phyloP scores from a whole-genome alignment of 2,113 vertebrate species.

The Channa maculata region DNA sequence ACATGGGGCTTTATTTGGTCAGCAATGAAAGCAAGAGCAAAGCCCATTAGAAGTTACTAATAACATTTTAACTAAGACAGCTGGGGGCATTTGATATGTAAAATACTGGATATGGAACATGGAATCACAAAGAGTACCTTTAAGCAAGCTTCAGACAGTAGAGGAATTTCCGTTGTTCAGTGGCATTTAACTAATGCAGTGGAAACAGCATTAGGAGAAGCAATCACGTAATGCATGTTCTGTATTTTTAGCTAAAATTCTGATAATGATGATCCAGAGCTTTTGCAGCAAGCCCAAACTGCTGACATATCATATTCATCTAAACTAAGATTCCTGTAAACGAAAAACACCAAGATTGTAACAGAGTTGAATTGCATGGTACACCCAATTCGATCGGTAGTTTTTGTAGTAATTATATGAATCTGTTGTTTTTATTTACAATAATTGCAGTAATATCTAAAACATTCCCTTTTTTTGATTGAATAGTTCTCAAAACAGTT shows the following conservation, averaged over 20 bases:
- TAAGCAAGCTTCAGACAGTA: too few species aligned
- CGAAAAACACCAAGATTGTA: neutral
- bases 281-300: neutral
- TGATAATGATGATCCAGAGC: too few species aligned
- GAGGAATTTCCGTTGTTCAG: too few species aligned
- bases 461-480: neutral
- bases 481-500: neutral
- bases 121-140: too few species aligned
- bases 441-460: neutral
- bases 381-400: too few species aligned
- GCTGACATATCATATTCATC: neutral
- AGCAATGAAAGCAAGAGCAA: neutral
- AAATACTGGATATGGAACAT: too few species aligned
- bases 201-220: too few species aligned
- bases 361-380: neutral
- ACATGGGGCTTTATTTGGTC: too few species aligned
- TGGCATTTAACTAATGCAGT: too few species aligned
- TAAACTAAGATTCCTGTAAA: neutral
- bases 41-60: neutral
- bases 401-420: neutral
- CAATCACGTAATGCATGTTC: too few species aligned
- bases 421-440: neutral
- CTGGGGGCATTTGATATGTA: neutral
- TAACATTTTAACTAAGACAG: slow-evolving; percentile 14
- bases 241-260: too few species aligned